These are phyloP conservation scores for Smutsia gigantea DNA, from an alignment of 2,797 vertebrate species.

Conservation along the genomic window DNA sequence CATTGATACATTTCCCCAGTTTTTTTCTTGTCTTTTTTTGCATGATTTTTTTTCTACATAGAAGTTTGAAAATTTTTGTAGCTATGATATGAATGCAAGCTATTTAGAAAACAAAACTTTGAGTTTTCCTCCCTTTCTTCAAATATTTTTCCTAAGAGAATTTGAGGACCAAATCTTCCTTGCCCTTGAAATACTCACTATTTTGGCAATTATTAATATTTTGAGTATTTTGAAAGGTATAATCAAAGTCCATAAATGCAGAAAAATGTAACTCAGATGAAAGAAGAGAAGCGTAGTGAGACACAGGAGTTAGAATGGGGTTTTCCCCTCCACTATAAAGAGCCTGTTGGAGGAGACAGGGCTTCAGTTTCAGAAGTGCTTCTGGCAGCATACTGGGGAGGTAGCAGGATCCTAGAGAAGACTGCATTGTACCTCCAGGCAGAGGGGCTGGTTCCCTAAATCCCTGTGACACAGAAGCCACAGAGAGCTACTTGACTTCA, in stretches of 20 bases:
- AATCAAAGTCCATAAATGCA: neutral
- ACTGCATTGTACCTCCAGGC: neutral
- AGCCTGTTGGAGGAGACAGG: neutral
- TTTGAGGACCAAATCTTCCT: neutral
- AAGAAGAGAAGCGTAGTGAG: neutral
- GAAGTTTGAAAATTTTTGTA: neutral
- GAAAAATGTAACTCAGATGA: neutral
- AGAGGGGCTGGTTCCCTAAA: neutral
- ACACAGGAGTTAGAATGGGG: neutral
- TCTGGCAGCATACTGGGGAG: neutral
- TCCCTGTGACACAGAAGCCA: neutral
- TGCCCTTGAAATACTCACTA: neutral
- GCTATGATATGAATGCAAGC: neutral
- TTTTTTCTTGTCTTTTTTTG: neutral
- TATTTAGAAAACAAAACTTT: neutral
- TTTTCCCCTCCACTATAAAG: neutral
- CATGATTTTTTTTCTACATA: neutral
- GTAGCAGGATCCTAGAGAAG: neutral
- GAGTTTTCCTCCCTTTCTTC: neutral
- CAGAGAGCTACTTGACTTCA: neutral
- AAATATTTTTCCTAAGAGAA: neutral
- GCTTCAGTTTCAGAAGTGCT: neutral
- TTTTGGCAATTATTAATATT: neutral
- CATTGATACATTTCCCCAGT: neutral
- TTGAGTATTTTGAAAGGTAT: neutral